Evolutionary conservation across 2,113 vertebrate genomes (phyloP), one percentile per base, ranked within the genome.

Genomic region (Rhabdornis inornatus): DNA sequence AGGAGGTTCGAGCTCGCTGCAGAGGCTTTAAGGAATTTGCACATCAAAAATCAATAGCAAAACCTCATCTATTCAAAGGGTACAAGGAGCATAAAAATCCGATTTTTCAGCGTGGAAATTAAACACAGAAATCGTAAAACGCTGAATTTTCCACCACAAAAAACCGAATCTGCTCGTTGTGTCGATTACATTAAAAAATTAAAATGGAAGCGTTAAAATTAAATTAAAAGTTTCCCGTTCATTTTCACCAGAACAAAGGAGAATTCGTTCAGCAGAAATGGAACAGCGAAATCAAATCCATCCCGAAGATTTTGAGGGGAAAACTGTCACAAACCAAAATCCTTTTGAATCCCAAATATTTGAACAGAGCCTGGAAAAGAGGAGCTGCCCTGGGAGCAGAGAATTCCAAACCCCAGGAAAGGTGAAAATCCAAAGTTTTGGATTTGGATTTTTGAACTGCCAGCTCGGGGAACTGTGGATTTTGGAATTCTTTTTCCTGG

Each of bases 381-480:
- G 40, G n/a, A 52, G 37, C 50, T 13, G 42, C 40, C 4, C 84
- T 8, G 31, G 2, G 8, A 40, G 4, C 40, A 15, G 61, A 35
- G 72, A 31, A 22, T n/a, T 49, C 37, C 3, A 8, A 10, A 18
- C 19, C 5, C 3, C 10, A 25, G 33, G 6, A 10, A 57, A 68
- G 0, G 8, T 9, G 30, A 61, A 86, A 84, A 72, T 19, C 7
- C 37, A 2, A 4, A 52, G 8, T 28, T 52, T 28, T 52, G 25
- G 15, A 52, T 52, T 52, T 52, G 50, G 25, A 52, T 28, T 52
- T 52, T 52, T 52, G 28, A 14, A 25, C 47, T 40, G 50, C 11
- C 45, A 50, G 52, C 61, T 30, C 2, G 7, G 31, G 37, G 15
- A 15, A 12, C 1, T 11, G 13, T 0, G n/a, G 31, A 17, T 23